Percentiles rank a stretch among this genome's conserved stretches.
Evolutionary conservation across 2,797 vertebrate genomes (phyloP).

Genomic region (Eutrigla gurnardus): DNA sequence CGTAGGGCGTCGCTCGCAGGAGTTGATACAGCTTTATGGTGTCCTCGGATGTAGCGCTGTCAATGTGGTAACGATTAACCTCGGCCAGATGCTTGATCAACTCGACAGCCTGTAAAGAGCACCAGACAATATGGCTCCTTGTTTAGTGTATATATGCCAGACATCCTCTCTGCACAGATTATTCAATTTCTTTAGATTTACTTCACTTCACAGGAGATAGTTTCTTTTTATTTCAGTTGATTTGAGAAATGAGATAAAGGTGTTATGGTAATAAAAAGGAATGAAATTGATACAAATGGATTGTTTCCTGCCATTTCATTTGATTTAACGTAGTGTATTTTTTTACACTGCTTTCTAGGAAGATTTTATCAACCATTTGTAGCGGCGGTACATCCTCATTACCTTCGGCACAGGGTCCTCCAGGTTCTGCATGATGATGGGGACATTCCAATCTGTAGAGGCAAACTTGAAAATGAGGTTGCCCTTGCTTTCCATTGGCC

Average conservation of each 20-base stretch:
- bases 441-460: constrained; percentile 66
- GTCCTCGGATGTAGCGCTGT: constrained; percentile 78
- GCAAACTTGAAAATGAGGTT: constrained; percentile 80
- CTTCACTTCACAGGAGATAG: neutral
- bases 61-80: constrained; percentile 81
- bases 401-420: constrained; percentile 84
- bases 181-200: neutral
- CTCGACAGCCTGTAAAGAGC: constrained; percentile 79
- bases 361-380: neutral
- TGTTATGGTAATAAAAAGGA: neutral
- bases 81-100: constrained; percentile 83
- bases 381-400: constrained; percentile 7
- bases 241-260: neutral
- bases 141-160: neutral
- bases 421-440: constrained; percentile 81
- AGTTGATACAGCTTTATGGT: constrained; percentile 86
- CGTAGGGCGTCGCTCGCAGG: constrained; percentile 71
- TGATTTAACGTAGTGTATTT: neutral
- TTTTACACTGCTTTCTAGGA: neutral
- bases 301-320: neutral
- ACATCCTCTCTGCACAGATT: neutral
- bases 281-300: neutral
- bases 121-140: neutral
- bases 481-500: constrained; percentile 77
- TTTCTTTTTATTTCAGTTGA: neutral